Conservation (phyloP, 2,797 vertebrate genomes). For the Erethizon dorsatum region DNA sequence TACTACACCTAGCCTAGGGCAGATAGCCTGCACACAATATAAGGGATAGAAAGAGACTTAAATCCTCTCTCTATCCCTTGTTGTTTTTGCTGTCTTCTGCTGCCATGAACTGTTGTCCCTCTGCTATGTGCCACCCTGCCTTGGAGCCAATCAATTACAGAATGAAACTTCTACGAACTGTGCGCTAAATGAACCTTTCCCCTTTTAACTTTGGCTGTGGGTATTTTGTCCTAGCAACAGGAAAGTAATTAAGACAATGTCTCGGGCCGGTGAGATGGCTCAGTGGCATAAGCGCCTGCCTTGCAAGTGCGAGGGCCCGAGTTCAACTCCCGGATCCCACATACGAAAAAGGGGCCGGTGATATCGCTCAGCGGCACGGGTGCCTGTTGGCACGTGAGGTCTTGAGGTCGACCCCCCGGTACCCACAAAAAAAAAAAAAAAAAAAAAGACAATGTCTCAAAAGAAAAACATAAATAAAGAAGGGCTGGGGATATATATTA, state of each 20-base stretch:
- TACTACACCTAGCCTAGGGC: neutral
- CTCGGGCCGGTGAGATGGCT: too few relatives aligned
- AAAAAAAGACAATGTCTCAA: neutral
- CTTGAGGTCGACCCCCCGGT: too few relatives aligned
- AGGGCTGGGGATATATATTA: neutral
- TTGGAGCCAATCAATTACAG: neutral
- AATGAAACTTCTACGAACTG: neutral
- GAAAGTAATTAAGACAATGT: neutral
- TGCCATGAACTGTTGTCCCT: neutral
- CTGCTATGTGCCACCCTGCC: neutral
- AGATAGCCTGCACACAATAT: neutral
- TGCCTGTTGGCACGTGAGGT: too few relatives aligned
- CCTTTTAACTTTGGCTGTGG: neutral
- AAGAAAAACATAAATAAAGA: neutral
- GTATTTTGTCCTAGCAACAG: neutral
- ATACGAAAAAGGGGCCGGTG: too few relatives aligned
- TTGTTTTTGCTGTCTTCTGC: neutral
- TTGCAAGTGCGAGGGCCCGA: too few relatives aligned
- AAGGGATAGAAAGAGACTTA: neutral
- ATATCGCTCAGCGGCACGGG: too few relatives aligned
- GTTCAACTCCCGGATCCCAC: too few relatives aligned
- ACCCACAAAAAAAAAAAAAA: too few relatives aligned
- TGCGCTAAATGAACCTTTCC: neutral
- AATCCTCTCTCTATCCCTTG: neutral
- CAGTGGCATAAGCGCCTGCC: too few relatives aligned